Base-by-base conservation (phyloP, 2,888 invertebrate genomes). In the Tholera decimalis region DNA sequence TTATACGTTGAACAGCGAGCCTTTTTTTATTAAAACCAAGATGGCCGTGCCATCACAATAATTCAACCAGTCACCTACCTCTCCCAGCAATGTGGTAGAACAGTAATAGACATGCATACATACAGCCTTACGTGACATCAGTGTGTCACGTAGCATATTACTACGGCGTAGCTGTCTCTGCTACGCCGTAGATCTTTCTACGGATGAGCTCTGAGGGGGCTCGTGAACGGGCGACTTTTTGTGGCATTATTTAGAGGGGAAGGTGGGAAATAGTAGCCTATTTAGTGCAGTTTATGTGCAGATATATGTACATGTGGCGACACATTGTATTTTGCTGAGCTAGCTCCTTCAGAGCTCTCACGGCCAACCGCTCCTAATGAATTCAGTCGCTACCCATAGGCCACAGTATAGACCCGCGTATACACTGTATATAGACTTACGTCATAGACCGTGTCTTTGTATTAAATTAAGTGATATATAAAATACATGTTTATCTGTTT, bases 111-210 rank as follows among this genome's bases (percentile, higher is more conserved):
- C 71, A 80, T 75, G 68, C 72, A 72, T 67, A 68, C 37, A 35
- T 68, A 56, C 53, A 54, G 33, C 47, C 37, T 63, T 63, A 77
- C 80, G 78, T 80, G 76, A 69, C 64, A 35, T 37, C 54, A 33
- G 60, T 56, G 43, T 24, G 67, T 75, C 79, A 80, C 79, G 79
- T 80, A 80, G 80, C 63, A 46, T 70, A 78, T 80, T 80, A 60
- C 80, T 78, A 80, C 58, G 78, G 30, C 76, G 77, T 71, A 75
- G 78, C 54, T 15, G 24, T 54, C 41, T 24, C 28, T 24, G 65
- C 78, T 80, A 79, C 76, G 77, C n/a, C 62, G 73, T 79, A 72
- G 77, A 15, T 13, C 55, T 18, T 20, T 37, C 63, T 77, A 65
- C 62, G 64, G 26, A 28, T 46, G 59, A 68, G 72, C n/a, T 51